Conservation (phyloP, 2,888 invertebrate genomes). For the Perizoma flavofasciatum region DNA sequence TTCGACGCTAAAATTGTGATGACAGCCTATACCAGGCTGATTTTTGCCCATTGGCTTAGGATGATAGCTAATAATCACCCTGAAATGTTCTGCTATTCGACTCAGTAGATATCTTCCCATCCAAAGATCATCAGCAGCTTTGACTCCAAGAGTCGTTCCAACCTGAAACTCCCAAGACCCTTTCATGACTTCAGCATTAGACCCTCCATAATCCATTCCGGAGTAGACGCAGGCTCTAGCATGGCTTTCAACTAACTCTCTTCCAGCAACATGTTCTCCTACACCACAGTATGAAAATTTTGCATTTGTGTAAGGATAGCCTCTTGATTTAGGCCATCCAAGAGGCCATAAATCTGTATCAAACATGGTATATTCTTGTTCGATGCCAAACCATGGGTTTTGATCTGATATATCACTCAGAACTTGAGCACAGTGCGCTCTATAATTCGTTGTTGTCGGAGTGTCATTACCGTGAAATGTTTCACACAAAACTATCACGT, state of each 20-base stretch:
- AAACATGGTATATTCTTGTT: slow-evolving; percentile 95
- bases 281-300: slow-evolving; percentile 95
- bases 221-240: slow-evolving; percentile 93
- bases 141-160: slow-evolving; percentile 94
- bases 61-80: slow-evolving; percentile 86
- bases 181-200: slow-evolving; percentile 99
- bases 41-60: slow-evolving; percentile 91
- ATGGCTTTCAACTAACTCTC: slow-evolving; percentile 97
- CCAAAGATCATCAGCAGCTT: slow-evolving; percentile 94
- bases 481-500: slow-evolving; percentile 94
- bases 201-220: slow-evolving; percentile 95
- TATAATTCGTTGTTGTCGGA: slow-evolving; percentile 89
- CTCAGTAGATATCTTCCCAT: slow-evolving; percentile 91
- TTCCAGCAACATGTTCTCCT: slow-evolving; percentile 95
- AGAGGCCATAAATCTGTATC: slow-evolving; percentile 93
- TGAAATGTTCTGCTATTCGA: slow-evolving; percentile 94
- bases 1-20: slow-evolving; percentile 95
- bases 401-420: slow-evolving; percentile 80
- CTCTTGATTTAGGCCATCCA: slow-evolving; percentile 96
- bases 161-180: slow-evolving; percentile 96
- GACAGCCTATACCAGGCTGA: slow-evolving; percentile 94
- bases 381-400: slow-evolving; percentile 95
- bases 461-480: slow-evolving; percentile 89
- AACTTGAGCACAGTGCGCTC: slow-evolving; percentile 86
- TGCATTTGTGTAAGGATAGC: slow-evolving; percentile 91